Conservation (phyloP, 2,113 vertebrate genomes). For the Ailurus styani region DNA sequence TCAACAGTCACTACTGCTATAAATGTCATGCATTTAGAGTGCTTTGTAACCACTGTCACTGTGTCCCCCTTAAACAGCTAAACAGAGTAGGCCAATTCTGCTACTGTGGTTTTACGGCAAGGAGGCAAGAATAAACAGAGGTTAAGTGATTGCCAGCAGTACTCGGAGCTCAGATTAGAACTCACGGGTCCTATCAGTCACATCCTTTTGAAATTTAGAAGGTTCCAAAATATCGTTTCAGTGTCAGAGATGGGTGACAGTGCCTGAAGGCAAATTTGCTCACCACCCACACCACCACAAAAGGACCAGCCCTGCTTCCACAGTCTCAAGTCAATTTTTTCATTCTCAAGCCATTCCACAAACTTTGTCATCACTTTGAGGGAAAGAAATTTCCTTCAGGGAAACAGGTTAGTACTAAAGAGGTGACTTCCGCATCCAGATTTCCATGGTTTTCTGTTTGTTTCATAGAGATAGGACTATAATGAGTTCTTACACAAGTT, state of each 20-base stretch:
- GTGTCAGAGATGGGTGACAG: neutral
- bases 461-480: neutral
- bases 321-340: neutral
- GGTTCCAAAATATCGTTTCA: constrained; percentile 32
- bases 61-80: constrained; percentile 19
- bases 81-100: neutral
- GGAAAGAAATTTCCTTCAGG: neutral
- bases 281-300: neutral
- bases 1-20: neutral
- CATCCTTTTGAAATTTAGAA: neutral
- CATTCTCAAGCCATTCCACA: neutral
- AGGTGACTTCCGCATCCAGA: neutral
- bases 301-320: neutral
- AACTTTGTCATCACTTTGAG: neutral
- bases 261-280: neutral
- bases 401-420: neutral
- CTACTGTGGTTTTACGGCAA: constrained; percentile 22
- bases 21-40: neutral
- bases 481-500: neutral
- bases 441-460: constrained; percentile 8
- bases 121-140: constrained; percentile 31
- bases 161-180: constrained; percentile 32
- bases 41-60: neutral
- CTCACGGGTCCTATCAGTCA: neutral
- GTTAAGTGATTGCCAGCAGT: constrained; percentile 44